phyloP scores from a whole-genome alignment of 2,113 vertebrate species.

The Sceloporus undulatus region DNA sequence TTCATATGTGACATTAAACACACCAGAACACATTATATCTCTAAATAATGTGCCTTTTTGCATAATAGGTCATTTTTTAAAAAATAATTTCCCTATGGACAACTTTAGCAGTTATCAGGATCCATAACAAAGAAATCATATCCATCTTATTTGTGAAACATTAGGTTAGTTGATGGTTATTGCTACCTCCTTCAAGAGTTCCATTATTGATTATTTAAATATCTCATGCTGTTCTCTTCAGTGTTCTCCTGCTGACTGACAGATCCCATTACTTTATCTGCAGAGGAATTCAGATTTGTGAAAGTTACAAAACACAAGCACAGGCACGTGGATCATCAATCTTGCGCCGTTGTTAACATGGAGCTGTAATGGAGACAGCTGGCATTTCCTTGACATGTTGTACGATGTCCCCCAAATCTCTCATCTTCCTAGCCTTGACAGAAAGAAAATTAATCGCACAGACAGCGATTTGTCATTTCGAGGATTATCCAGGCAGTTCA shows the following conservation, averaged over 20 bases:
- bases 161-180: slow-evolving; percentile 50
- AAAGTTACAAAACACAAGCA: slow-evolving; percentile 70
- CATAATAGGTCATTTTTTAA: neutral
- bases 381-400: slow-evolving; percentile 76
- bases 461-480: slow-evolving; percentile 70
- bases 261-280: slow-evolving; percentile 80
- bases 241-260: slow-evolving; percentile 72
- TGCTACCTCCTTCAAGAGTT: slow-evolving; percentile 53
- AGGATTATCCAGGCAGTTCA: slow-evolving; percentile 68
- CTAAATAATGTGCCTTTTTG: neutral
- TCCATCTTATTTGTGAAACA: slow-evolving; percentile 44
- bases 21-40: neutral
- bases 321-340: slow-evolving; percentile 74
- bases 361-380: slow-evolving; percentile 73
- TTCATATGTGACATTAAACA: neutral
- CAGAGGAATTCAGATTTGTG: slow-evolving; percentile 74
- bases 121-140: neutral
- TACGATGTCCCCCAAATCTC: slow-evolving; percentile 74
- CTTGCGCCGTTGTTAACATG: slow-evolving; percentile 66
- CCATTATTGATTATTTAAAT: slow-evolving; percentile 73
- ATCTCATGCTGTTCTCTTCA: slow-evolving; percentile 50
- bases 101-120: slow-evolving; percentile 35
- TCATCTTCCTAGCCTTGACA: slow-evolving; percentile 76
- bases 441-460: slow-evolving; percentile 75
- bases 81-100: slow-evolving; percentile 38